phyloP scores from a whole-genome alignment of 2,113 vertebrate genomes.

The Ranitomeya imitator region DNA sequence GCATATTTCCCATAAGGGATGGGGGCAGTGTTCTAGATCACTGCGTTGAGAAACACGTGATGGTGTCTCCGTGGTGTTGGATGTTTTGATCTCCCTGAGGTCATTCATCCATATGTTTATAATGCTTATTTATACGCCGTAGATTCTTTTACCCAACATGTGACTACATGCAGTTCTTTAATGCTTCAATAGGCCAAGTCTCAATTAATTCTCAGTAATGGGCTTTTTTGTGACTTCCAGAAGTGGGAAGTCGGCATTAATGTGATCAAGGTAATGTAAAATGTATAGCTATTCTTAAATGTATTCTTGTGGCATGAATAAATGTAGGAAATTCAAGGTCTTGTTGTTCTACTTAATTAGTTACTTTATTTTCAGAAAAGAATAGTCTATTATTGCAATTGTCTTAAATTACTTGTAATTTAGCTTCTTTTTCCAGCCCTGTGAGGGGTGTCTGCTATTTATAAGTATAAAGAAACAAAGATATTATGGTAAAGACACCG shows the following conservation, averaged over 20 bases:
- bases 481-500: neutral
- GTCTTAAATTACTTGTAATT: neutral
- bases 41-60: too few relatives aligned
- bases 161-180: neutral
- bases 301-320: neutral
- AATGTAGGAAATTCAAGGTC: neutral
- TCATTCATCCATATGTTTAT: too few relatives aligned
- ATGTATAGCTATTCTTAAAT: neutral
- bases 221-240: neutral
- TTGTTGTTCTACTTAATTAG: neutral
- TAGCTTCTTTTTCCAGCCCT: neutral
- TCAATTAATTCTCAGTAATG: neutral
- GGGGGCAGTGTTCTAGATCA: too few relatives aligned
- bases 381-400: neutral
- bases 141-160: neutral
- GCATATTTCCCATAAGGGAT: too few relatives aligned
- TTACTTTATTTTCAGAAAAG: neutral
- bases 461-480: neutral
- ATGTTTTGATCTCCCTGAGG: too few relatives aligned
- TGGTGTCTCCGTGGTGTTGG: too few relatives aligned
- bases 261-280: neutral
- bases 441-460: neutral
- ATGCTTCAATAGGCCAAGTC: neutral
- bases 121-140: neutral
- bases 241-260: neutral